phyloP scores from a whole-genome alignment of 2,888 invertebrate genomes.

The Shargacucullia verbasci region DNA sequence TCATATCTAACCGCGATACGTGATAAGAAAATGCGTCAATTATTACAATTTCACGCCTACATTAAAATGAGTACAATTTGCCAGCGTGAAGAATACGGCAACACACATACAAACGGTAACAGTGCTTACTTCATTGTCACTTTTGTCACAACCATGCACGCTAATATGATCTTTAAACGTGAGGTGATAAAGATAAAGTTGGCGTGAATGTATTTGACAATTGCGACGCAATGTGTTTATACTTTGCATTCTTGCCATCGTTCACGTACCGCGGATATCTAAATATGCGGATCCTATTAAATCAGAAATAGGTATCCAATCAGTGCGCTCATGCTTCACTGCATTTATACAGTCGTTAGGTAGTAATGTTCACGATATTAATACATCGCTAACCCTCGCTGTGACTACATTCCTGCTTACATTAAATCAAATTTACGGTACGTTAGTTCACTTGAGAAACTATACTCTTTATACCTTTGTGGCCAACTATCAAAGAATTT shows the following conservation, averaged over 20 bases:
- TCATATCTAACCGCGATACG: conserved; percentile 20
- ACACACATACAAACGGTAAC: conserved; percentile 25
- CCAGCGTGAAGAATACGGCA: conserved; percentile 49
- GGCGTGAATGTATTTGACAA: conserved; percentile 1
- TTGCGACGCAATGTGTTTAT: conserved; percentile 15
- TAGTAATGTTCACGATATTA: conserved; percentile 57
- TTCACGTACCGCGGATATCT: conserved; percentile 67
- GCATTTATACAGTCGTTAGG: conserved; percentile 74
- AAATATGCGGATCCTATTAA: conserved; percentile 71
- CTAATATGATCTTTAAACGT: conserved; percentile 20
- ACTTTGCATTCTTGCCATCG: conserved; percentile 32
- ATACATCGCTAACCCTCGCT: conserved; percentile 52
- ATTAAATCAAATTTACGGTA: conserved; percentile 49
- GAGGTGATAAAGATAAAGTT: conserved; percentile 19
- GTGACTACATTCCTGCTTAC: conserved; percentile 50
- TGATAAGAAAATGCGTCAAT: conserved; percentile 43
- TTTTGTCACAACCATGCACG: conserved; percentile 20
- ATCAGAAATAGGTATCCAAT: conserved; percentile 84
- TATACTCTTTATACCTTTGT: conserved; percentile 5
- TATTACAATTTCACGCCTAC: conserved; percentile 59
- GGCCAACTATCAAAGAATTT: conserved; percentile 27
- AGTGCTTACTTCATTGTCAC: conserved; percentile 28
- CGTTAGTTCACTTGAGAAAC: conserved; percentile 21
- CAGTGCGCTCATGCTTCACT: conserved; percentile 71
- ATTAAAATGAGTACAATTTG: conserved; percentile 43